Evolutionary conservation across 2,113 vertebrate species (phyloP), one percentile per base, ranked within the genome.

Genomic region (Chloropsis cyanopogon): DNA sequence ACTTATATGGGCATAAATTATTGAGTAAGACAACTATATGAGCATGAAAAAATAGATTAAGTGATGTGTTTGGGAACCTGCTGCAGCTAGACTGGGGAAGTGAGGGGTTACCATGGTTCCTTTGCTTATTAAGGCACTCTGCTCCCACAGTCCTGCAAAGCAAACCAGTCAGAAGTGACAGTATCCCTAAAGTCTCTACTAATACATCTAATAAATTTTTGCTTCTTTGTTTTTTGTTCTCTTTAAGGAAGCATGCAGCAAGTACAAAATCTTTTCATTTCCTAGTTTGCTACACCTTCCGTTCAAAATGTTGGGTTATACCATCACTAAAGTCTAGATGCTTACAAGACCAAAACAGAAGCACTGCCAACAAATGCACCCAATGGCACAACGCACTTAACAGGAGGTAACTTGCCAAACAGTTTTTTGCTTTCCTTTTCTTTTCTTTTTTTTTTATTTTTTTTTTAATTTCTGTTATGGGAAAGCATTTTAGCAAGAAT

Each of bases 401-500:
- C 26, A 88, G 75, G 66, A 83, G 35, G 50, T 47, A 71, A 65
- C 22, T 33, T 94, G 93, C 66, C 84, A 93, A 93, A 75, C 53
- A 46, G 50, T 44, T 93, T 76, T 80, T 57, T 89, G 77, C 17
- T 60, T 2, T 41, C 7, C 2, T 3, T 29, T 49, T 14, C 56
- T 35, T 63, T 73, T 49, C 12, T 28, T 56, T 35, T 63, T 73
- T 49, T 14, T 31, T 9, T 11, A n/a, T 63, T 41, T 10, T 11
- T 52, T 39, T 18, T 8, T 21, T 10, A 39, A 46, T 56, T 90
- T 69, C 35, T 90, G 47, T 94, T 75, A 75, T 64, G 80, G 92
- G 88, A 95, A 96, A 91, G 31, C 87, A 86, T 83, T 88, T 83
- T 35, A 93, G 24, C 33, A 41, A 81, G 82, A 80, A 88, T 33